Base-by-base conservation (phyloP, 2,888 invertebrate genomes). In the Rhorus exstirpatorius region DNA sequence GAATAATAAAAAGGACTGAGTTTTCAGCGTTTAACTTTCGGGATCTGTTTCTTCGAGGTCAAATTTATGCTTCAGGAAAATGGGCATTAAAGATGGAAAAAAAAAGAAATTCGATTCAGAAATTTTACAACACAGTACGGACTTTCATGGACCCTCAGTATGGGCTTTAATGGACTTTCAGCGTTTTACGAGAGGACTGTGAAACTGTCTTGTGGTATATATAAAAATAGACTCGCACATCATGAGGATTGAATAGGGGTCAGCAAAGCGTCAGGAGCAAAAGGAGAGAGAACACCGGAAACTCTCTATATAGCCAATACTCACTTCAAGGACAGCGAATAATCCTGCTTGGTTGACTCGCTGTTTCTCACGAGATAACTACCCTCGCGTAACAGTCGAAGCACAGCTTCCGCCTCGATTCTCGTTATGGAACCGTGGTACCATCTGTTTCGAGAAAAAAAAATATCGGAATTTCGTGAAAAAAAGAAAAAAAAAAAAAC, bases 281-380 rank as follows among this genome's bases (percentile, higher is more conserved):
- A 65, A 49, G 14, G 14, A 51, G 19, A 49, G 26, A 60, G 38
- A 55, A 61, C 26, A 46, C 75, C 58, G 21, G 24, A 77, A 81
- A 78, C 68, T 81, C 63, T 79, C n/a, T n/a, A n/a, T n/a, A n/a
- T 46, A 19, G 61, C 38, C n/a, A 76, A 46, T 81, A 95, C 97
- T 96, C 94, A 99, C 99, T 99, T 99, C 87, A 99, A 94, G 86
- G 98, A 98, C 77, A 99, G 94, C 12, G 98, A 98, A 93, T 97
- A 99, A 93, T 98, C 98, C 91, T 97, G 97, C 93, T 97, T 97
- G 63, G 97, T 97, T 76, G 98, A 98, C 93, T 99, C 98, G 93
- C 98, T 98, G 93, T 98, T 97, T 88, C 99, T 95, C 78, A 99
- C 98, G 88, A 99, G 94, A 93, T 98, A 99, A 89, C 98, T 98